Evolutionary conservation across 2,888 invertebrate species (phyloP), one percentile per base, ranked within the genome.

Genomic region (Cosmia trapezina): DNA sequence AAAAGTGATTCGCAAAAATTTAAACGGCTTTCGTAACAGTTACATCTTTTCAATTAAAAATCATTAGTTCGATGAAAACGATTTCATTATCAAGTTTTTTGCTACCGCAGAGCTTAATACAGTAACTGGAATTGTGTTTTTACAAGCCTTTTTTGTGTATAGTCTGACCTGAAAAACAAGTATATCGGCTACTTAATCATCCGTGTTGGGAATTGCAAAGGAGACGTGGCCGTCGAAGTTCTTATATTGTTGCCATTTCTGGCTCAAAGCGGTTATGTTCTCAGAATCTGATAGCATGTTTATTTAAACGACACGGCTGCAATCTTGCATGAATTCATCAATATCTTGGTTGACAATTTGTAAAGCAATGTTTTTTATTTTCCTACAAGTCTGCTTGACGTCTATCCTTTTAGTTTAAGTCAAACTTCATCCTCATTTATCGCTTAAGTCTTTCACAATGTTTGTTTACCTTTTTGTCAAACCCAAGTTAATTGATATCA

Each of bases 101-200:
- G 19, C n/a, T 17, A 7, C 22, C 37, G 17, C 49, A 51, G 28
- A 70, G 63, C 54, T 62, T 59, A 66, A 66, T 63, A 64, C 22
- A 56, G 56, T 62, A 70, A 69, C 63, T 64, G 47, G 66, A 74
- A 57, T 83, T 56, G 56, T 45, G 60, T 73, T 83, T 66, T 69
- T 66, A 54, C 37, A 49, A 51, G 28, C 3, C 19, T 37, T 75
- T 78, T 81, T 81, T 80, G 74, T 80, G 67, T 43, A 63, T 49
- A 69, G 59, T 56, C 56, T 64, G 63, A 75, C 69, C 67, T 69
- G 57, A 68, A 79, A 83, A 80, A 70, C 61, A 57, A 57, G 69
- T 66, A 79, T 70, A 59, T 82, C 49, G 19, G 62, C 78, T 51
- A 45, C 70, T 78, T 77, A 65, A 70, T 79, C 83, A 79, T 78